Conservation (phyloP, 2,888 invertebrate species). For the Nematopogon swammerdamellus region DNA sequence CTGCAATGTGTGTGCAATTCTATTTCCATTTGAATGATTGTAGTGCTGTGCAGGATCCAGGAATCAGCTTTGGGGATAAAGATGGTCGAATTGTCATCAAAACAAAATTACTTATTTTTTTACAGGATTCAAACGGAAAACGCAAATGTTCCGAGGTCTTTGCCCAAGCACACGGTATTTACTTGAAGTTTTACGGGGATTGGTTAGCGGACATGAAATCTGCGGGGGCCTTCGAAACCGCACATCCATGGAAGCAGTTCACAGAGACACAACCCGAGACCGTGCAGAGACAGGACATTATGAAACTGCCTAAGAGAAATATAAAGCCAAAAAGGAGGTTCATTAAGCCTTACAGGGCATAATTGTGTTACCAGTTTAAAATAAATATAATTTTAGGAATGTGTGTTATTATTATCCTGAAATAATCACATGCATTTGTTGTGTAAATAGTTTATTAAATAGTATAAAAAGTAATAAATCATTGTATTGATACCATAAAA, state of each 20-base stretch:
- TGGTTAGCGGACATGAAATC: constrained; percentile 40
- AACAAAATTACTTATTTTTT: constrained; percentile 10
- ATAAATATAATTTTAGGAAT: no score
- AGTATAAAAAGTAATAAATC: no score
- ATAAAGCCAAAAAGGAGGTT: constrained; percentile 25
- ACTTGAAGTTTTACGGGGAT: constrained; percentile 24
- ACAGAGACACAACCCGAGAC: constrained; percentile 36
- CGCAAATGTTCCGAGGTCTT: constrained; percentile 24
- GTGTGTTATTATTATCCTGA: no score
- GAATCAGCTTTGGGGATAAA: no score
- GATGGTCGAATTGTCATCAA: no score
- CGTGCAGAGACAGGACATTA: constrained; percentile 28
- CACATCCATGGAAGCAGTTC: constrained; percentile 67
- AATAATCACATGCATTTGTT: no score
- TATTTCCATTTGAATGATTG: no score
- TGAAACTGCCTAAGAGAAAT: constrained; percentile 35
- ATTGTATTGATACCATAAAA: no score
- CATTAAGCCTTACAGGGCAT: constrained; percentile 18
- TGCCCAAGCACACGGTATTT: constrained; percentile 29
- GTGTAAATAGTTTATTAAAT: no score
- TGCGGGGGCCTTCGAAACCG: constrained; percentile 30
- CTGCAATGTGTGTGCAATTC: no score
- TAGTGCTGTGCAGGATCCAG: no score
- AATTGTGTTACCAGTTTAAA: no score
- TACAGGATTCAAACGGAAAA: constrained; percentile 30